Conservation (phyloP, 2,113 vertebrate species). For the Polypterus bichir region DNA sequence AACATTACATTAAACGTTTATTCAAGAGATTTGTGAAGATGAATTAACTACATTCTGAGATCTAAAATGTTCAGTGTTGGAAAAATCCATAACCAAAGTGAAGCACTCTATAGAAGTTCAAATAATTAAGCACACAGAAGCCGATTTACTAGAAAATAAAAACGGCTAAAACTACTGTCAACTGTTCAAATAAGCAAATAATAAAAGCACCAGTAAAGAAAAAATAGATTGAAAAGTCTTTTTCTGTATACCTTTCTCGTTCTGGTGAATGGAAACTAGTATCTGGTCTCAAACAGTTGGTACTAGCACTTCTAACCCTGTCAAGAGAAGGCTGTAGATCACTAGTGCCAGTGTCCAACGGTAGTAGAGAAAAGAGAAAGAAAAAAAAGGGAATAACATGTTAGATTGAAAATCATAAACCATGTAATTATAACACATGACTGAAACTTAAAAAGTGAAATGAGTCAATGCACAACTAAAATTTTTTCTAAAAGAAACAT, state of each 20-base stretch:
- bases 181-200: constrained; percentile 27
- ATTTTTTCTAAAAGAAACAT: too few species aligned
- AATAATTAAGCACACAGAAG: too few species aligned
- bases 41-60: too few species aligned
- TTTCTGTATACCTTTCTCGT: constrained; percentile 85
- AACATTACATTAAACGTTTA: too few species aligned
- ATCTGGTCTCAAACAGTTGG: constrained; percentile 96
- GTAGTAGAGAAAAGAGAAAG: constrained; percentile 54
- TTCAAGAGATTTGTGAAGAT: too few species aligned
- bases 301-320: constrained; percentile 97
- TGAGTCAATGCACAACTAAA: too few species aligned
- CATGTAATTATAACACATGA: constrained; percentile 56
- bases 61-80: too few species aligned
- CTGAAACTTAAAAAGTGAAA: too few species aligned
- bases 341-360: constrained; percentile 84
- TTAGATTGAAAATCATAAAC: constrained; percentile 69
- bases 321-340: constrained; percentile 96
- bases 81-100: too few species aligned
- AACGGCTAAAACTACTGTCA: too few species aligned
- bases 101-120: too few species aligned
- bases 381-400: constrained; percentile 72
- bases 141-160: too few species aligned
- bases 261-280: constrained; percentile 87
- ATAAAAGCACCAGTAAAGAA: constrained; percentile 48
- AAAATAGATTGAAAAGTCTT: constrained; percentile 61